A percentile compares a stretch with the other conserved stretches of the same genome.
Evolutionary conservation across 2,113 vertebrate species (phyloP).

Genomic region (Rousettus leschenaultii): DNA sequence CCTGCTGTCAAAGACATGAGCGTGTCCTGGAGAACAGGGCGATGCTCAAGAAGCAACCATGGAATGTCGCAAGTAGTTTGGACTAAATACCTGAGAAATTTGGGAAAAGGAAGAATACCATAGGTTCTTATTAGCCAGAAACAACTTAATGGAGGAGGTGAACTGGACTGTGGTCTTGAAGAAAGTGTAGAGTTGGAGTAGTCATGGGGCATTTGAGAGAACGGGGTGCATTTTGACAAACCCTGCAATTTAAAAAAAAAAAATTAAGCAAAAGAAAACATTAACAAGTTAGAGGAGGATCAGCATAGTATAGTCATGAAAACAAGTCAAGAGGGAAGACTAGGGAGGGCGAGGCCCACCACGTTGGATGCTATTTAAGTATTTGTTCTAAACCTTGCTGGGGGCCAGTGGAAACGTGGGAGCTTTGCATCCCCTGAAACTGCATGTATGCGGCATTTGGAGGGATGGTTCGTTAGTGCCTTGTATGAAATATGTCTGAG

Average conservation of each 20-base stretch:
- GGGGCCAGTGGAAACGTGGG: background rate
- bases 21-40: background rate
- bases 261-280: background rate
- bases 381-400: background rate
- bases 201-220: background rate
- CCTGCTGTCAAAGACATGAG: background rate
- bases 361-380: background rate
- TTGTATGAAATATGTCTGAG: background rate
- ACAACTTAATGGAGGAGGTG: background rate
- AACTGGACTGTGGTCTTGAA: background rate
- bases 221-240: background rate
- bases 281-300: background rate
- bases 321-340: background rate
- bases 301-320: background rate
- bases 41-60: rapidly evolving
- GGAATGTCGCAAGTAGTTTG: background rate
- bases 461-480: background rate
- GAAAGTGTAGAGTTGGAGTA: background rate
- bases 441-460: background rate
- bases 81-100: background rate
- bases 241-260: background rate
- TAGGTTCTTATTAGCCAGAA: background rate
- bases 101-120: background rate
- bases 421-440: background rate
- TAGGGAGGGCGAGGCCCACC: background rate